Conservation (phyloP, 2,113 vertebrate species). For the Lagopus muta region DNA sequence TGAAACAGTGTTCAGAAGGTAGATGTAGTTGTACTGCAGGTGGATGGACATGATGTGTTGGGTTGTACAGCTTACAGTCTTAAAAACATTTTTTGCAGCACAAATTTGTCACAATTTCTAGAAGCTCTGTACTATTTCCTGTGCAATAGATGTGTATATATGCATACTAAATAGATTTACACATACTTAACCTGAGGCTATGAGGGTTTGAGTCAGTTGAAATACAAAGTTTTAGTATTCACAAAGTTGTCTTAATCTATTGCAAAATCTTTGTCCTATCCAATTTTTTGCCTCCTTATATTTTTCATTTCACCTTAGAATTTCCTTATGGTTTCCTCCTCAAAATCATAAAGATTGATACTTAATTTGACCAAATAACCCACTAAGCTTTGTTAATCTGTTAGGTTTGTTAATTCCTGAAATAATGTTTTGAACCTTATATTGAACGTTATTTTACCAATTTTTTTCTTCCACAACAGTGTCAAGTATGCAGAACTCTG, state of each 20-base stretch:
- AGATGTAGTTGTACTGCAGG: neutral
- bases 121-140: neutral
- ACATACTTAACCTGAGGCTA: neutral
- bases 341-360: neutral
- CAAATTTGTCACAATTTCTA: neutral
- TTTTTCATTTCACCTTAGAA: neutral
- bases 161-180: neutral
- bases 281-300: neutral
- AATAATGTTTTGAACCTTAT: neutral
- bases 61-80: neutral
- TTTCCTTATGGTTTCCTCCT: neutral
- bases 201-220: neutral
- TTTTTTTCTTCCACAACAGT: neutral
- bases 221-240: neutral
- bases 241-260: neutral
- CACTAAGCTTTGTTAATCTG: neutral
- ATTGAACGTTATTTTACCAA: neutral
- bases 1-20: neutral
- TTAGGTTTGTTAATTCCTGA: neutral
- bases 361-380: neutral
- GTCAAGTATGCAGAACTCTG: neutral
- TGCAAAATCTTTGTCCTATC: neutral
- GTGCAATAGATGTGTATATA: neutral
- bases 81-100: neutral
- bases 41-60: neutral